These are phyloP conservation scores for Ochropleura leucogaster DNA, from an alignment of 2,888 invertebrate genomes.

Conservation along the genomic window DNA sequence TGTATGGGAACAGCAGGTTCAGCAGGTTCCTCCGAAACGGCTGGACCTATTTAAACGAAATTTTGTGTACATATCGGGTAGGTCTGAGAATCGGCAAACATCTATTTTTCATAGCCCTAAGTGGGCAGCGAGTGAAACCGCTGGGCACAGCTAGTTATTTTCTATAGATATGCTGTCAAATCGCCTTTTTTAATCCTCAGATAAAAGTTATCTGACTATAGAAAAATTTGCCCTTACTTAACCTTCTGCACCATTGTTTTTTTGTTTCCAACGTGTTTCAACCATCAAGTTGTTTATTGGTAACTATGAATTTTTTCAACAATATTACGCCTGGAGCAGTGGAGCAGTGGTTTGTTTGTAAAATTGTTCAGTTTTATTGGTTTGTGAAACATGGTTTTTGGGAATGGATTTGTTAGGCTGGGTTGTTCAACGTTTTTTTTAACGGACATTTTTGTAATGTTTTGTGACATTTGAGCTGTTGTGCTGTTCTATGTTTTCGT, in stretches of 20 bases:
- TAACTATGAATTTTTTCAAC: slow-evolving; percentile 58
- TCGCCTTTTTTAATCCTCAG: too few relatives aligned
- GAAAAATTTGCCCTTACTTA: rapidly evolving
- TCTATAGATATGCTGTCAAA: too few relatives aligned
- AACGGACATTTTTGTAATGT: neutral
- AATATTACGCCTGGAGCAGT: slow-evolving; percentile 41
- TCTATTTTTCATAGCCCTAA: too few relatives aligned
- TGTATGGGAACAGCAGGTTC: too few relatives aligned
- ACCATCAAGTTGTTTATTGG: slow-evolving; percentile 62
- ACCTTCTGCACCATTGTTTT: neutral
- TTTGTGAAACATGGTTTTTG: slow-evolving; percentile 24
- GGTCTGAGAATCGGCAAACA: too few relatives aligned
- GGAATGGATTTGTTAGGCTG: slow-evolving; percentile 6
- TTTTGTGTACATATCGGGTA: too few relatives aligned
- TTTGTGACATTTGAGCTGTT: neutral
- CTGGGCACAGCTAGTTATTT: too few relatives aligned
- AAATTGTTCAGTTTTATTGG: slow-evolving; percentile 42
- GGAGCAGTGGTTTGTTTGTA: slow-evolving; percentile 39
- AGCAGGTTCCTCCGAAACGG: too few relatives aligned
- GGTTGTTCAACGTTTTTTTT: neutral
- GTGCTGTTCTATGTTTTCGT: neutral
- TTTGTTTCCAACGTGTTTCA: slow-evolving; percentile 11
- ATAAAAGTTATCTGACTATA: too few relatives aligned
- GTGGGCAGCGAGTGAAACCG: too few relatives aligned
- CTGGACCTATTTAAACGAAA: too few relatives aligned